Evolutionary conservation across 1,140 invertebrate genomes (phyloP).

Genomic region (Venturia canescens): DNA sequence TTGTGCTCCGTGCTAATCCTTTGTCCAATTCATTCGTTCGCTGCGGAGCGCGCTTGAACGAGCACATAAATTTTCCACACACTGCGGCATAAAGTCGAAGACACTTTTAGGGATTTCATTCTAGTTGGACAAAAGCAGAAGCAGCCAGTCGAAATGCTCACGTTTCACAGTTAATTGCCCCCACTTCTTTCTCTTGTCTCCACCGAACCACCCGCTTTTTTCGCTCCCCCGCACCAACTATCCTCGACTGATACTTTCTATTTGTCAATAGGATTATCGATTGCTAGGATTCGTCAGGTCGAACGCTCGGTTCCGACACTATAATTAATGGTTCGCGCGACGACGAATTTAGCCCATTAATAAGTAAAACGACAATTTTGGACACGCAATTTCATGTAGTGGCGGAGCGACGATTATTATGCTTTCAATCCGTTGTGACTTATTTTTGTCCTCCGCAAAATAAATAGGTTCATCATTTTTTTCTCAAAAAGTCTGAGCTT

Average conservation of each 20-base stretch:
- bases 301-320: not conserved
- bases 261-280: not conserved
- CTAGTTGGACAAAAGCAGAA: not conserved
- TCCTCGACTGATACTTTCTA: not conserved
- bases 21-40: not conserved
- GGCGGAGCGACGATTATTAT: too few relatives aligned
- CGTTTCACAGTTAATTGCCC: constrained; percentile 21
- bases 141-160: constrained; percentile 14
- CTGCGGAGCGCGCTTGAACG: not conserved
- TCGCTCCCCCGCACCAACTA: not conserved
- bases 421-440: too few relatives aligned
- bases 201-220: not conserved
- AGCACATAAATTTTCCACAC: not conserved
- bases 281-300: not conserved
- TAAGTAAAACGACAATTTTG: too few relatives aligned
- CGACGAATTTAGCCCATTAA: not conserved
- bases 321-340: constrained; percentile 4
- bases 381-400: too few relatives aligned
- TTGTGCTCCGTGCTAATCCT: not conserved
- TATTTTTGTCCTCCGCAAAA: too few relatives aligned
- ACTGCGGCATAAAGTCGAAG: constrained; percentile 12
- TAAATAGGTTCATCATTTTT: too few relatives aligned
- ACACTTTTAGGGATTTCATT: not conserved
- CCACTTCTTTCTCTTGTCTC: constrained; percentile 1
- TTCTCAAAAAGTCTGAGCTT: too few relatives aligned